Conservation (phyloP, 2,113 vertebrate species). For the Alectura lathami region DNA sequence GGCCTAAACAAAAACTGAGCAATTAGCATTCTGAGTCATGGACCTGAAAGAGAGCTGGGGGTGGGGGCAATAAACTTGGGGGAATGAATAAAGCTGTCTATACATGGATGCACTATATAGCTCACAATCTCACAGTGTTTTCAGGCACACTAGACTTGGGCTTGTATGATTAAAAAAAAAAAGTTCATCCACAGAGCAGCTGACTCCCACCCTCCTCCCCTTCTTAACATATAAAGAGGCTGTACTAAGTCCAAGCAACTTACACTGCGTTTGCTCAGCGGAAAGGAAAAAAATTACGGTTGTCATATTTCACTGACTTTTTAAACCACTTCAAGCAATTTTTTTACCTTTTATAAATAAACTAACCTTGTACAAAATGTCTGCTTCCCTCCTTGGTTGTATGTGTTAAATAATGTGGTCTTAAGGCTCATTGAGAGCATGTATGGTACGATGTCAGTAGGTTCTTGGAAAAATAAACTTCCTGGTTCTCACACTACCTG, state of each 20-base stretch:
- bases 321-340: not conserved
- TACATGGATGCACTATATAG: slow-evolving; percentile 10
- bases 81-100: slow-evolving; percentile 3
- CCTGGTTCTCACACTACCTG: not conserved
- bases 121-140: not conserved
- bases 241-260: not conserved
- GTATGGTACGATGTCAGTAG: not conserved
- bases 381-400: not conserved
- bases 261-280: not conserved
- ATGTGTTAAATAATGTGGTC: not conserved
- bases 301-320: not conserved
- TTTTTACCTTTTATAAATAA: not conserved
- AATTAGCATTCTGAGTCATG: slow-evolving; percentile 59
- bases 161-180: not conserved
- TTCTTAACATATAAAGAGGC: not conserved
- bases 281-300: too few species aligned
- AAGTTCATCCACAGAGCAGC: not conserved
- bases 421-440: not conserved
- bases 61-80: not conserved
- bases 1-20: slow-evolving; percentile 28
- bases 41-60: slow-evolving; percentile 7
- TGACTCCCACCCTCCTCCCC: not conserved
- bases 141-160: not conserved
- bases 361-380: not conserved
- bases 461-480: not conserved